Evolutionary conservation across 2,888 invertebrate genomes (phyloP).

Genomic region (Sphaerophoria rueppellii): DNA sequence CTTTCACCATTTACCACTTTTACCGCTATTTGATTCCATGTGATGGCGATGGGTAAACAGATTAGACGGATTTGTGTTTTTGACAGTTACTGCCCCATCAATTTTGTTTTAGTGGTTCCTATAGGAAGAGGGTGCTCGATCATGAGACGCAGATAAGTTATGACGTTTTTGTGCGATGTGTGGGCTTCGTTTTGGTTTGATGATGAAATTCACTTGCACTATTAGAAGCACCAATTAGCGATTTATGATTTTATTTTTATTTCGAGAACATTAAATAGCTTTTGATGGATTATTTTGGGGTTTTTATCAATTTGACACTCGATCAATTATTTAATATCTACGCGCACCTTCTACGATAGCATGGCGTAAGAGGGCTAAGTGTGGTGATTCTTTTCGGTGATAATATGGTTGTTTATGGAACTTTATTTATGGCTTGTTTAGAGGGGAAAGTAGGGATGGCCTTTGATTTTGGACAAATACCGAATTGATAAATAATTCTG

Average conservation of each 20-base stretch:
- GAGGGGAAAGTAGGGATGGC: no score
- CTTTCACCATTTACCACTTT: slow-evolving; percentile 38
- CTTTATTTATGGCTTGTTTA: background rate
- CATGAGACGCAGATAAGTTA: slow-evolving; percentile 57
- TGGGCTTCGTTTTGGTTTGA: slow-evolving; percentile 42
- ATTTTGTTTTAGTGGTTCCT: slow-evolving; percentile 47
- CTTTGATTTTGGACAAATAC: no score
- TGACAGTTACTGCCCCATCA: slow-evolving; percentile 64
- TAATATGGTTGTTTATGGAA: slow-evolving; percentile 21
- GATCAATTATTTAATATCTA: slow-evolving; percentile 62
- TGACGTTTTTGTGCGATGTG: slow-evolving; percentile 45
- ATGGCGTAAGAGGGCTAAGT: slow-evolving; percentile 41
- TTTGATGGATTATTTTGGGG: slow-evolving; percentile 58
- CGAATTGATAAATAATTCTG: slow-evolving; percentile 16
- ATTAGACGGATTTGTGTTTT: slow-evolving; percentile 22
- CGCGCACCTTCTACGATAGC: background rate
- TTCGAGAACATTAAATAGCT: slow-evolving; percentile 28
- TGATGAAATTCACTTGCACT: slow-evolving; percentile 57
- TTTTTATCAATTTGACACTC: slow-evolving; percentile 67
- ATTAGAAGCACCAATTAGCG: slow-evolving; percentile 50
- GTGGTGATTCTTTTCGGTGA: slow-evolving; percentile 6
- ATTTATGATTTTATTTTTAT: slow-evolving; percentile 26
- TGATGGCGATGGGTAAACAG: background rate
- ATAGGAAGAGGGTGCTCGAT: slow-evolving; percentile 65
- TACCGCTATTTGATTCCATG: slow-evolving; percentile 1